Evolutionary conservation across 1,140 invertebrate species (phyloP).

Genomic region (Drosophila pachea): DNA sequence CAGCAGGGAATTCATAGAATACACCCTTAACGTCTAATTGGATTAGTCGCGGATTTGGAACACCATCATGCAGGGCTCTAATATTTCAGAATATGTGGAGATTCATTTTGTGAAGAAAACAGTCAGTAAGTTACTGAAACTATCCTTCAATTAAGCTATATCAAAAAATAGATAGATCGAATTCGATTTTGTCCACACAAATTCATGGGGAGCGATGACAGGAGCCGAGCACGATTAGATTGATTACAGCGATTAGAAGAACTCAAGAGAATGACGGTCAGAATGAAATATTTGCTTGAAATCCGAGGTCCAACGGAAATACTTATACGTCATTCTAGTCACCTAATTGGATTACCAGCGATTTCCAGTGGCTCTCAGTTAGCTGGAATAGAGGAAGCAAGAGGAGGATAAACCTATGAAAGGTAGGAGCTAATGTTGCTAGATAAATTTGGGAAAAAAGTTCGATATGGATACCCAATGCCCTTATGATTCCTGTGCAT

Average conservation of each 20-base stretch:
- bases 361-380: no score
- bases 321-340: conserved; percentile 8
- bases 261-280: conserved; percentile 14
- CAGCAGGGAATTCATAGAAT: conserved; percentile 20
- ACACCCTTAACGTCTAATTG: conserved; percentile 21
- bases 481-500: no score
- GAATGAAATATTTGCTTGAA: conserved; percentile 9
- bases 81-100: background rate
- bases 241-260: conserved; percentile 33
- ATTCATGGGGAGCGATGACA: background rate
- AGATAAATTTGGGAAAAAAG: no score
- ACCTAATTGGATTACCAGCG: conserved; percentile 44
- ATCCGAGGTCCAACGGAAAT: conserved; percentile 15
- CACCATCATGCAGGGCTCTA: background rate
- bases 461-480: no score
- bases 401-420: no score
- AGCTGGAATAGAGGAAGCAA: background rate
- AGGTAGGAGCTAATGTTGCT: no score
- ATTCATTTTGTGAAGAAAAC: background rate
- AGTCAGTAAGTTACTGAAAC: no score
- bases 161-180: conserved; percentile 46
- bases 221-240: conserved; percentile 17
- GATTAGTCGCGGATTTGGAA: conserved; percentile 21
- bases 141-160: no score
- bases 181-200: conserved; percentile 34